Base-by-base conservation (phyloP, 2,888 invertebrate species). In the Synanthedon formicaeformis region DNA sequence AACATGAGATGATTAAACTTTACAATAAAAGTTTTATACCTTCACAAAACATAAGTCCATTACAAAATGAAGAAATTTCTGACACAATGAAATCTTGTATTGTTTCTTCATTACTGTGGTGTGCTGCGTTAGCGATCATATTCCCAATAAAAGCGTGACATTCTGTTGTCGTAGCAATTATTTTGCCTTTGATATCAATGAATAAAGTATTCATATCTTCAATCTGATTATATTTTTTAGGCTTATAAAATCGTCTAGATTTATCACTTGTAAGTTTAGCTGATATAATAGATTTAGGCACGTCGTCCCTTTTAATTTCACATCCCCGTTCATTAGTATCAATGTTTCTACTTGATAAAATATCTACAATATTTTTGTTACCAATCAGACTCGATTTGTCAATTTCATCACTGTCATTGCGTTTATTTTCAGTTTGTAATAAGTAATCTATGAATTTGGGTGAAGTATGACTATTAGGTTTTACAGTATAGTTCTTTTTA, bases 121-220 rank as follows among this genome's bases (percentile, higher is more conserved):
- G 73, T 40, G 71, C 55, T 16, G 66, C 71, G 58, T 81, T 77
- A 59, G 65, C 80, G 57, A 83, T 84, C 51, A 86, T 60, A 52
- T 75, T 75, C 45, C 85, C 87, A 52, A 87, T 64, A 57, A 87
- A 85, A 4, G 85, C 82, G 61, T 87, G 87, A 41, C 87, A 87
- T 2, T 76, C 58, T 41, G 69, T 75, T 59, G 71, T 63, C 14
- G 84, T 79, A 23, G 82, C 81, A 53, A 87, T 68, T 52, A 87
- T 69, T 64, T 82, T 76, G 11, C 86, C 87, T 61, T 78, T 79
- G 54, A 85, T 67, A 67, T 86, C 86, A 52, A 87, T 71, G 2
- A 73, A 76, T 41, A 82, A 59, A 18, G 45, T 50, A 50, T 63
- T 52, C 34, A 8, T 34, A 10, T 34, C 34, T 34, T 34, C 6